Base-by-base conservation (phyloP, 1,140 invertebrate species). In the Bemisia tabaci region DNA sequence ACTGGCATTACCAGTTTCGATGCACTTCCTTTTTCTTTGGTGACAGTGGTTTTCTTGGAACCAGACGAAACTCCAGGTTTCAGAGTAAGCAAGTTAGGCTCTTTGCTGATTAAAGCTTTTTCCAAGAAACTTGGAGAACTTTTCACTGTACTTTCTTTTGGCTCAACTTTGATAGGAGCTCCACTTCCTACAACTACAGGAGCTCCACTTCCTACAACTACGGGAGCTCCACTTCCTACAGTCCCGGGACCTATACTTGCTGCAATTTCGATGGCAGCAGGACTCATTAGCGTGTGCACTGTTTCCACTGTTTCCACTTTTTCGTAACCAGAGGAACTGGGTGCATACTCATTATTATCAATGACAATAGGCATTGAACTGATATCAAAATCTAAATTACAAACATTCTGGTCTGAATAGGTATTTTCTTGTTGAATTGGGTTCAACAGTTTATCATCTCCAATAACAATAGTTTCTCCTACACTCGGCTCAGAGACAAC, bases 361-460 rank as follows among this genome's bases (percentile, higher is more conserved):
- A 87, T 72, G 1, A 87, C 83, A 67, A 88, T 84, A 1, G 87
- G 87, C 83, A 88, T 87, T 22, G 85, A 86, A 74, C 85, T 84
- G 25, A 88, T 88, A 71, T 88, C 86, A 65, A 87, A 82, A 23
- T 85, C 79, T 70, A 82, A 77, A n/a, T 87, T 84, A 62, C 82
- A 81, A 1, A 78, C 59, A 65, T 71, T 75, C 23, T 74, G 71
- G 1, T 65, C 9, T n/a, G n/a, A n/a, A n/a, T n/a, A n/a, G n/a
- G n/a, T n/a, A n/a, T n/a, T n/a, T n/a, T n/a, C n/a, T n/a, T n/a
- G n/a, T n/a, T n/a, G n/a, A n/a, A n/a, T n/a, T n/a, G n/a, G n/a
- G n/a, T n/a, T n/a, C n/a, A n/a, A n/a, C n/a, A n/a, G n/a, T n/a
- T n/a, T n/a, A n/a, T 48, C 33, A 9, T 17, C 33, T 48, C 33